Conservation (phyloP, 2,797 vertebrate genomes). For the Heliangelus exortis region DNA sequence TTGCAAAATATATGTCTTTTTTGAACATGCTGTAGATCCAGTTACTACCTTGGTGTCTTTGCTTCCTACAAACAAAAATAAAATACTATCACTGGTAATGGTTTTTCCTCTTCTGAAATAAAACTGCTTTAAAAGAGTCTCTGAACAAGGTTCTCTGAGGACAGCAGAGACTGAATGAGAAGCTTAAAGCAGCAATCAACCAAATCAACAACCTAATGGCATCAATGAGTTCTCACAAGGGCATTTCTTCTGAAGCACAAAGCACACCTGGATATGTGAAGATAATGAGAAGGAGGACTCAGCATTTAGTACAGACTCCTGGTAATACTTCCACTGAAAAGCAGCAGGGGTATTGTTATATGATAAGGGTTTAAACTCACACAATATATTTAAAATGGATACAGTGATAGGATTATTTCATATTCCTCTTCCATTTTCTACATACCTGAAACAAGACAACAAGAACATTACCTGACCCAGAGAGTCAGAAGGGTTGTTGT, state of each 20-base stretch:
- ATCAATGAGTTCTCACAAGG: slow-evolving; percentile 1
- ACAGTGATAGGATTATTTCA: background rate
- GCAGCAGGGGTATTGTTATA: background rate
- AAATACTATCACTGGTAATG: slow-evolving; percentile 1
- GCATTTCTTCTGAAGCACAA: background rate
- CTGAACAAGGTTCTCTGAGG: slow-evolving; percentile 7
- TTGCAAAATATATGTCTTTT: background rate
- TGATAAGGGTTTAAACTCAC: background rate
- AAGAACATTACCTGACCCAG: background rate
- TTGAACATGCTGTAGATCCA: background rate
- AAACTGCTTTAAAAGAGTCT: background rate
- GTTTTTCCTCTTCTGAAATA: background rate
- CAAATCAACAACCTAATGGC: slow-evolving; percentile 29
- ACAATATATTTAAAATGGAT: background rate
- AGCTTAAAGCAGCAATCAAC: slow-evolving; percentile 45
- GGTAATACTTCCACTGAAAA: background rate
- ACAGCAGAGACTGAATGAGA: background rate
- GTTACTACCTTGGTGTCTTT: slow-evolving; percentile 6
- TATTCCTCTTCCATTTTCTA: background rate
- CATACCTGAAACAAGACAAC: background rate
- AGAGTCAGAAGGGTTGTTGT: background rate
- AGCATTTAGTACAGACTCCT: background rate
- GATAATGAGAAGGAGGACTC: slow-evolving; percentile 11
- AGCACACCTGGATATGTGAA: background rate
- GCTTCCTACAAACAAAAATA: background rate